Percentiles rank a stretch among this genome's conserved stretches.
Conservation (phyloP, 2,888 invertebrate genomes). For the Luffia ferchaultella region DNA sequence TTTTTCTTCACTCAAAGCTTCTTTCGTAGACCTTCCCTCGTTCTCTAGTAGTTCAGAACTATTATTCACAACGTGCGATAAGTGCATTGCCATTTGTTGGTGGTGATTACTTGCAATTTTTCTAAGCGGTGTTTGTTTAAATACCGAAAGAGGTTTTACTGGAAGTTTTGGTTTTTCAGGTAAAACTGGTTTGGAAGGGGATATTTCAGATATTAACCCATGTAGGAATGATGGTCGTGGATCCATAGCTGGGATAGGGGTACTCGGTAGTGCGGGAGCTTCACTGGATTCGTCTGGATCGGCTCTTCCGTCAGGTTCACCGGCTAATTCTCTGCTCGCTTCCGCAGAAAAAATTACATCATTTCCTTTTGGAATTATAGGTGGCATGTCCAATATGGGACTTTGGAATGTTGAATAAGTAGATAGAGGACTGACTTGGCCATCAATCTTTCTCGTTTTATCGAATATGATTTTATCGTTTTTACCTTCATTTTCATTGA, state of each 20-base stretch:
- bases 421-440: slow-evolving; percentile 33
- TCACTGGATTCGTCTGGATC: slow-evolving; percentile 78
- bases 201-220: slow-evolving; percentile 60
- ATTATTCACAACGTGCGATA: slow-evolving; percentile 50
- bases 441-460: slow-evolving; percentile 42
- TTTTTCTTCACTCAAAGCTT: slow-evolving; percentile 37
- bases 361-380: slow-evolving; percentile 50
- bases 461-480: slow-evolving; percentile 43
- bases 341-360: slow-evolving; percentile 51
- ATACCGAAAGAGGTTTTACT: slow-evolving; percentile 59
- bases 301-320: slow-evolving; percentile 87
- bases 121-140: slow-evolving; percentile 51
- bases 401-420: slow-evolving; percentile 58
- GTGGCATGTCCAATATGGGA: slow-evolving; percentile 55
- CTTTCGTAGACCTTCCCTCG: slow-evolving; percentile 28
- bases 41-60: slow-evolving; percentile 23
- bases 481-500: slow-evolving; percentile 47
- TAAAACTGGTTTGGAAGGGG: slow-evolving; percentile 65
- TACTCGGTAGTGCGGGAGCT: slow-evolving; percentile 74
- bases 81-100: slow-evolving; percentile 59
- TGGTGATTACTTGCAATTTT: slow-evolving; percentile 42
- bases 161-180: slow-evolving; percentile 76
- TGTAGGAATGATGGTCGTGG: slow-evolving; percentile 78
- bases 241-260: slow-evolving; percentile 69
- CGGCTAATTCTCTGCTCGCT: slow-evolving; percentile 80